A percentile compares a stretch with the other conserved stretches of the same genome.
Evolutionary conservation across 2,797 vertebrate genomes (phyloP).

Genomic region (Siniperca undulata): DNA sequence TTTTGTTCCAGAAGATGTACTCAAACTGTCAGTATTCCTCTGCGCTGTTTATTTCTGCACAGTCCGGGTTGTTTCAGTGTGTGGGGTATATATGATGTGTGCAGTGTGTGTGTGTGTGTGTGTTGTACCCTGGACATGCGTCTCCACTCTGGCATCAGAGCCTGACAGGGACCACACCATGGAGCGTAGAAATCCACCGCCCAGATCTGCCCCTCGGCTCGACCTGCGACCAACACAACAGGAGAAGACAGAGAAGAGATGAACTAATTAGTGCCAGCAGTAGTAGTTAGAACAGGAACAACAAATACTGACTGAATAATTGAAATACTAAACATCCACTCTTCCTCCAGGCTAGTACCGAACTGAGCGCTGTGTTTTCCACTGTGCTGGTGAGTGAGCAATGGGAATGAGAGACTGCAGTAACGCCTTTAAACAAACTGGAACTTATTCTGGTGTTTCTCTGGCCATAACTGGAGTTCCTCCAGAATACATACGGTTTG

Average conservation of each 20-base stretch:
- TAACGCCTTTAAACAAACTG: neutral
- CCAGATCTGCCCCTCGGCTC: conserved; percentile 87
- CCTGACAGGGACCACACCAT: conserved; percentile 97
- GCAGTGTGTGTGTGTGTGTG: neutral
- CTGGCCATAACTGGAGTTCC: neutral
- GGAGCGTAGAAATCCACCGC: conserved; percentile 97
- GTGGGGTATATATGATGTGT: neutral
- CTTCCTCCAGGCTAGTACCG: neutral
- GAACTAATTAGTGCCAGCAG: neutral
- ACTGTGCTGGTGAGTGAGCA: neutral
- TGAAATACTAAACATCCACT: neutral
- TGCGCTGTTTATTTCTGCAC: neutral
- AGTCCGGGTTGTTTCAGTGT: neutral
- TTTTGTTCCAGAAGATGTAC: neutral
- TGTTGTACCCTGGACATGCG: conserved; percentile 93
- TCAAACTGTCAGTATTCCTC: neutral
- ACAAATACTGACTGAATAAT: neutral
- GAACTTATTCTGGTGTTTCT: neutral
- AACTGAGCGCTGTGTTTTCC: neutral
- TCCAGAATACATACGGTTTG: no score
- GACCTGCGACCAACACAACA: conserved; percentile 46
- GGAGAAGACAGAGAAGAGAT: neutral
- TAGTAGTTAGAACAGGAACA: neutral
- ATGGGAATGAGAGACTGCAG: neutral
- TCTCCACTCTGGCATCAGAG: conserved; percentile 96